Evolutionary conservation across 2,797 vertebrate species (phyloP).

Genomic region (Anguilla marmorata): DNA sequence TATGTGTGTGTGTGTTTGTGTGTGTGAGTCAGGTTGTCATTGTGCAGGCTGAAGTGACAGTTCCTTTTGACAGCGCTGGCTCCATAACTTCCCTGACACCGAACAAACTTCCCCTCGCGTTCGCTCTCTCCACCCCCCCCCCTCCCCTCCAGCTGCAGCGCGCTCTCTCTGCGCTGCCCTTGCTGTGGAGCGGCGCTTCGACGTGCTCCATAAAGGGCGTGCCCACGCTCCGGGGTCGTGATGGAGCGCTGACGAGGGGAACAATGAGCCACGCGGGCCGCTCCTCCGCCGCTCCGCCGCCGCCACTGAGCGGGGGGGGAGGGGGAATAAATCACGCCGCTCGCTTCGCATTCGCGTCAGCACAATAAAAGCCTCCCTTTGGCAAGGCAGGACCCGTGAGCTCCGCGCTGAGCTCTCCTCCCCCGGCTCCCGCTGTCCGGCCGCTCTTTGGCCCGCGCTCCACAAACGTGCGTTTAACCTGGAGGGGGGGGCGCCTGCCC

Average conservation of each 20-base stretch:
- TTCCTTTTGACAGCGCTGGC: not conserved
- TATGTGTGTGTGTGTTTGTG: not conserved
- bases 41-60: not conserved
- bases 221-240: not conserved
- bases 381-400: not conserved
- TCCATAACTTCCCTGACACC: not conserved
- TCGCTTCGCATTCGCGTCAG: not conserved
- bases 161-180: not conserved
- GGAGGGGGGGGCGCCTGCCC: not conserved
- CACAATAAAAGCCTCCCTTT: not conserved
- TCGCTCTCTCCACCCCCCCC: not conserved
- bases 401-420: not conserved
- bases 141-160: not conserved
- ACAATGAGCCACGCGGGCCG: not conserved
- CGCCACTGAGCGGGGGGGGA: too few relatives aligned
- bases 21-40: not conserved
- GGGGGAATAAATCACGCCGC: not conserved
- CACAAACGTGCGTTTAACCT: not conserved
- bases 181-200: not conserved
- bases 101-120: not conserved
- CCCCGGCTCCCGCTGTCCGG: not conserved
- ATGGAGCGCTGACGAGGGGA: not conserved
- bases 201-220: not conserved
- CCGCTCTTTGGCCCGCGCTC: not conserved
- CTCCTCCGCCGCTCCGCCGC: not conserved